Evolutionary conservation across 1,140 invertebrate genomes (phyloP), one percentile per base, ranked within the genome.

Genomic region (Drosophila subpulchrella): DNA sequence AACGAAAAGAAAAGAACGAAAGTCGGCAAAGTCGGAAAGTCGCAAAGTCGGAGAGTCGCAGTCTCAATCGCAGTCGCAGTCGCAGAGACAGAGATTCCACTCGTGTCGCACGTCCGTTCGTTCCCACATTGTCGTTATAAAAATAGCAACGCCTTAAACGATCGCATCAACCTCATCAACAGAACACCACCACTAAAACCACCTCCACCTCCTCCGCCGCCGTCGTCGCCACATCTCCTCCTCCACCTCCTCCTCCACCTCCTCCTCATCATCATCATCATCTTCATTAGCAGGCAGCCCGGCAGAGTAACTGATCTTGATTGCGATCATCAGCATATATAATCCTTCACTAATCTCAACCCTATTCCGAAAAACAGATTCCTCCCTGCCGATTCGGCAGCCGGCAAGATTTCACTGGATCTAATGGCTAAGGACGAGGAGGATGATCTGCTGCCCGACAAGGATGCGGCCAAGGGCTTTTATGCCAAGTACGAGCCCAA

Each of bases 401-500:
- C 73, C 77, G 78, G 65, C 90, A 91, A 91, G 76, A 91, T 91
- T 91, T 91, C 90, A 73, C 90, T 81, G 62, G 78, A 78, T 75
- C 47, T 79, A 68, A 92, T 92, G 91, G 96, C 96, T 42, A 96
- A 97, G 92, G 95, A 96, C 79, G 97, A 97, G 92, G 95, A 95
- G 57, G 96, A 97, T 77, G 96, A 97, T 92, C 94, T 96, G 90
- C 93, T 98, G 62, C 97, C 97, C 7, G 97, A 97, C 92, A 97
- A 97, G 93, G 96, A 97, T 93, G 97, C 96, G 66, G 97, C 97
- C 6, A 97, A 97, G 93, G 97, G 96, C 88, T 99, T 99, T 93
- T 99, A 99, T 93, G 97, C 98, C 13, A 98, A 98, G 94, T 99
- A 99, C 93, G 98, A 99, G 92, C 98, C 98, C 4, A 99, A 99